Base-by-base conservation (phyloP, 2,888 invertebrate genomes). In the Tethea ocularis region DNA sequence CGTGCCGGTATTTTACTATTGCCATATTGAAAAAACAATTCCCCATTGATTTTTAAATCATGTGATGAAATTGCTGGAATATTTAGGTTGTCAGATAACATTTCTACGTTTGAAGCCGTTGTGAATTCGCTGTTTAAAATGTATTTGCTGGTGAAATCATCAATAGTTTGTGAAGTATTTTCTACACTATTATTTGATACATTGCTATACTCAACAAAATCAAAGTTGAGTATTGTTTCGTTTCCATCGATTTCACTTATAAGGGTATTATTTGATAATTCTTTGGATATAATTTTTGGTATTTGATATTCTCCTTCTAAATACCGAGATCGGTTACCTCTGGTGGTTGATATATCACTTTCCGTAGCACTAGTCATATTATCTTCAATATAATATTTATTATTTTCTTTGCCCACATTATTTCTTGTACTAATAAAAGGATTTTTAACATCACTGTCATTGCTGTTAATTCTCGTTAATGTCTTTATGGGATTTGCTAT, bases 271-370 rank as follows among this genome's bases (percentile, higher is more conserved):
- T 83, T 82, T 51, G 67, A 57, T 56, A 69, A 66, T 65, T 84
- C 84, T 29, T 63, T 78, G 1, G 78, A 79, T 20, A 74, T 60
- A 54, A 83, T 71, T 64, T 69, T 76, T 5, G 78, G 68, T 62
- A 83, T 64, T 20, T 53, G 57, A n/a, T 75, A 56, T n/a, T 81
- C 69, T 26, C 62, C 65, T 66, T 83, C 79, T 0, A 52, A 33
- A 23, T 64, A 63, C 8, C 33, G 8, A 51, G 23, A 26, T 11
- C 69, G 68, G 20, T 46, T 20, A 10, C 10, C 20, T 20, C 46
- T 46, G 10, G 17, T 46, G 10, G 46, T 46, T 51, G 20, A 53
- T 13, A 53, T 57, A 38, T 17, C 7, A 24, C 60, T 52, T 22
- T 38, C 24, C 6, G 15, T 29, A 17, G 7, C 17, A 41, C 17